Conservation (phyloP, 2,797 vertebrate species). For the Mycteria americana region DNA sequence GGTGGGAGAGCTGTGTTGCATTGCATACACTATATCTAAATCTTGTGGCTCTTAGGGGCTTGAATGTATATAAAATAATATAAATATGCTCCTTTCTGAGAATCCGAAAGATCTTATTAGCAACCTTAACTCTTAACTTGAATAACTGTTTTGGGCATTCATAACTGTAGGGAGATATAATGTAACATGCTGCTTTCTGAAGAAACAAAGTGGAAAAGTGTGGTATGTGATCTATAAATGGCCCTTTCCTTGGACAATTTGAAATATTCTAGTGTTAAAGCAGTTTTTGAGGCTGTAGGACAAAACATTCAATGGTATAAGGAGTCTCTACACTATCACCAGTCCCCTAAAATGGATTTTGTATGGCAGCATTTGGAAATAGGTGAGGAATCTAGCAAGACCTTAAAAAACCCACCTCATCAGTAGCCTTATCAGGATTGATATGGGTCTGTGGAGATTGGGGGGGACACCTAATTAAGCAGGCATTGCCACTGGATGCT, state of each 20-base stretch:
- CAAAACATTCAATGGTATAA: background rate
- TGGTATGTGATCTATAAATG: background rate
- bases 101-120: background rate
- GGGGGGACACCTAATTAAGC: background rate
- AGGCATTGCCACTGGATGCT: background rate
- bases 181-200: background rate
- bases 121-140: background rate
- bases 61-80: background rate
- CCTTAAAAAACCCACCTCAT: background rate
- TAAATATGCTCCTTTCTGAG: background rate
- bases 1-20: background rate
- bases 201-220: background rate
- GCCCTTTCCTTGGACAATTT: background rate
- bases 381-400: background rate
- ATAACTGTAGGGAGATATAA: background rate
- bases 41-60: background rate
- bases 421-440: background rate
- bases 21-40: background rate
- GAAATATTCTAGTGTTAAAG: background rate
- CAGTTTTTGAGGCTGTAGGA: background rate
- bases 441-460: background rate
- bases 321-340: background rate
- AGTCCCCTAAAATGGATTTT: background rate
- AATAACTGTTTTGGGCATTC: background rate
- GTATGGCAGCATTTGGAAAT: background rate